Percentiles rank a stretch among this genome's conserved stretches.
phyloP scores from a whole-genome alignment of 2,797 vertebrate species.

The Coreius guichenoti region DNA sequence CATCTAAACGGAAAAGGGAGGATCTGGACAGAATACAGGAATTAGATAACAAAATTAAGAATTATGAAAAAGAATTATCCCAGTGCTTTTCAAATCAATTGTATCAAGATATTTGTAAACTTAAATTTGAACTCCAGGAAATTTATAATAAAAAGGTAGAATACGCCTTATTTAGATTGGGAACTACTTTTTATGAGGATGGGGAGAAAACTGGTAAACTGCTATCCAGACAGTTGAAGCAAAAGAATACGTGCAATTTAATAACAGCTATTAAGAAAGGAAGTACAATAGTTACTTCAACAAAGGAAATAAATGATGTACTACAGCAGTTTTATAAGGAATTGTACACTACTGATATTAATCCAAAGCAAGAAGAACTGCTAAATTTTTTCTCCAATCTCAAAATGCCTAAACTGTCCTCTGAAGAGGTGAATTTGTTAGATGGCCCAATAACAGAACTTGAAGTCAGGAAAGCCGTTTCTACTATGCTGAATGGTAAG shows the following conservation, averaged over 20 bases:
- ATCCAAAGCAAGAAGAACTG: not conserved
- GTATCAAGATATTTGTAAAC: constrained; percentile 11
- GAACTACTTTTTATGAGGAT: not conserved
- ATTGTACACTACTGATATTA: constrained; percentile 22
- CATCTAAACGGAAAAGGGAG: constrained; percentile 35
- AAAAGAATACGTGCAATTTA: not conserved
- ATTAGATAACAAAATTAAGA: constrained; percentile 22
- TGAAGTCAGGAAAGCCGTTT: constrained; percentile 3
- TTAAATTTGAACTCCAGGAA: not conserved
- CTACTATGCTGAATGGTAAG: constrained; percentile 11
- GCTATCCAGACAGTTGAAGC: not conserved
- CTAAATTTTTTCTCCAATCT: not conserved
- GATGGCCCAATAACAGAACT: constrained; percentile 17
- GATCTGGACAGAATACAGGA: not conserved
- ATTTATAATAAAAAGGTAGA: not conserved
- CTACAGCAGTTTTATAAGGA: constrained; percentile 35
- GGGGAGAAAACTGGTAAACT: not conserved
- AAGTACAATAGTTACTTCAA: not conserved
- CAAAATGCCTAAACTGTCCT: not conserved
- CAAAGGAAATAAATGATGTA: constrained; percentile 33
- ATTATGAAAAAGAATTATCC: not conserved
- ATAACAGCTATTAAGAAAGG: constrained; percentile 39
- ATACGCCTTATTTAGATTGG: not conserved
- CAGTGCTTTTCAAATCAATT: not conserved
- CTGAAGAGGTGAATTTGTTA: not conserved